A percentile compares a stretch with the other conserved stretches of the same genome.
Evolutionary conservation across 2,888 invertebrate genomes (phyloP).

Genomic region (Nebria salina): DNA sequence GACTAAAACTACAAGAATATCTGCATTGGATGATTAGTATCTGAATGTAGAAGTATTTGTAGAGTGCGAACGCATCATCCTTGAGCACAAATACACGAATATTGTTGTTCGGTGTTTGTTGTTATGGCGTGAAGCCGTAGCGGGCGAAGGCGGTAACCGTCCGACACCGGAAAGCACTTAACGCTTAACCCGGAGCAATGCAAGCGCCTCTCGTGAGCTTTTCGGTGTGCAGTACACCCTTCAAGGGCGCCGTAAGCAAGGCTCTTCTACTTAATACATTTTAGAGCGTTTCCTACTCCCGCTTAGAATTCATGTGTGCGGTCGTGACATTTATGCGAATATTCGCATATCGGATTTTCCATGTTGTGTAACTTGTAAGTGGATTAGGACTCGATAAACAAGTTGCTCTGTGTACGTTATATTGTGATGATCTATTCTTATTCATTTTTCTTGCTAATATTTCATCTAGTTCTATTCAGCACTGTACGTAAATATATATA

Average conservation of each 20-base stretch:
- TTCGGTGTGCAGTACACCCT: neutral
- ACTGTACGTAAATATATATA: too few species aligned
- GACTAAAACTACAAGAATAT: too few species aligned
- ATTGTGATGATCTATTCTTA: neutral
- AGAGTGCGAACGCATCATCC: neutral
- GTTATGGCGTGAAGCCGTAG: slow-evolving; percentile 4
- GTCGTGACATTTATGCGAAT: slow-evolving; percentile 25
- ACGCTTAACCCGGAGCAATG: slow-evolving; percentile 27
- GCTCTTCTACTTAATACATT: slow-evolving; percentile 33
- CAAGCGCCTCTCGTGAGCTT: slow-evolving; percentile 3
- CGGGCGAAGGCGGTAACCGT: neutral
- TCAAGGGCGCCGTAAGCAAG: slow-evolving; percentile 7
- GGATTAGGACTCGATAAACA: slow-evolving; percentile 14
- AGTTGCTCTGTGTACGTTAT: slow-evolving; percentile 8
- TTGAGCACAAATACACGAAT: slow-evolving; percentile 6
- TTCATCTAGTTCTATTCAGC: too few species aligned
- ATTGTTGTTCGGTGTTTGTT: slow-evolving; percentile 6
- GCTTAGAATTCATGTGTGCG: neutral
- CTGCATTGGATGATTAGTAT: too few species aligned
- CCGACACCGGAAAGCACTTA: slow-evolving; percentile 43
- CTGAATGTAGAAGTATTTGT: too few species aligned
- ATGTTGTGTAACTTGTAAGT: slow-evolving; percentile 15
- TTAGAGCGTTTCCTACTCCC: slow-evolving; percentile 26
- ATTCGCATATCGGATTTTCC: slow-evolving; percentile 30
- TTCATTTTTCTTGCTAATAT: neutral